Evolutionary conservation across 1,140 invertebrate genomes (phyloP).

Genomic region (Ceratoteleas bidentatus): DNA sequence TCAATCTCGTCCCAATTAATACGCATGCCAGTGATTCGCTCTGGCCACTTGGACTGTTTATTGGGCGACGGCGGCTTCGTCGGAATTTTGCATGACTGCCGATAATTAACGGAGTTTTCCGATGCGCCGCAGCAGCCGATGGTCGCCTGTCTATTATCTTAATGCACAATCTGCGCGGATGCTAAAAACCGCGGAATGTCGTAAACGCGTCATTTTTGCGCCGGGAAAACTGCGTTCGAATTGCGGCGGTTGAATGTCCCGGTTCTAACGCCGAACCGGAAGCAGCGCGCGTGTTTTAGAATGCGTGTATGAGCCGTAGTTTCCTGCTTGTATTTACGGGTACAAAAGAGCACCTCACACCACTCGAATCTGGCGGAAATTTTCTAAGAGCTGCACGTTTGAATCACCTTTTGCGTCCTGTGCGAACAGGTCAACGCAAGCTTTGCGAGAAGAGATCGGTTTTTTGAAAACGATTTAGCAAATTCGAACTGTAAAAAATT

Average conservation of each 20-base stretch:
- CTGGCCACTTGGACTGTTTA: conserved; percentile 23
- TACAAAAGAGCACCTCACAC: conserved; percentile 13
- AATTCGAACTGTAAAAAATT: too few relatives aligned
- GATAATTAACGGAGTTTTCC: conserved; percentile 1
- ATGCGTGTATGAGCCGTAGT: too few relatives aligned
- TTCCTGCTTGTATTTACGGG: too few relatives aligned
- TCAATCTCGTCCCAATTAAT: conserved; percentile 48
- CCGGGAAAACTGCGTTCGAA: too few relatives aligned
- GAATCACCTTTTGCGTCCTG: not conserved
- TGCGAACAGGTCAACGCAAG: not conserved
- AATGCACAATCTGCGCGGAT: too few relatives aligned
- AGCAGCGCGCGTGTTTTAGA: too few relatives aligned
- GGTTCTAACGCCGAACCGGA: too few relatives aligned
- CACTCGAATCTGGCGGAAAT: conserved; percentile 38
- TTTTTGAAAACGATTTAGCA: not conserved
- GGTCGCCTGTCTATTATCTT: too few relatives aligned
- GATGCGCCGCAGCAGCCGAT: not conserved
- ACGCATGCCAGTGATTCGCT: conserved; percentile 39
- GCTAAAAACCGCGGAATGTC: too few relatives aligned
- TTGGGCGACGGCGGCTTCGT: not conserved
- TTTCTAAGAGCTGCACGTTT: conserved; percentile 16
- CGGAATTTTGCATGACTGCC: conserved; percentile 3
- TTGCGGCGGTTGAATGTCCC: too few relatives aligned
- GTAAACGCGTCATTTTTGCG: too few relatives aligned
- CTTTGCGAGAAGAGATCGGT: not conserved